These are phyloP conservation scores for Zeuzera pyrina DNA, from an alignment of 2,888 invertebrate genomes.

Conservation along the genomic window DNA sequence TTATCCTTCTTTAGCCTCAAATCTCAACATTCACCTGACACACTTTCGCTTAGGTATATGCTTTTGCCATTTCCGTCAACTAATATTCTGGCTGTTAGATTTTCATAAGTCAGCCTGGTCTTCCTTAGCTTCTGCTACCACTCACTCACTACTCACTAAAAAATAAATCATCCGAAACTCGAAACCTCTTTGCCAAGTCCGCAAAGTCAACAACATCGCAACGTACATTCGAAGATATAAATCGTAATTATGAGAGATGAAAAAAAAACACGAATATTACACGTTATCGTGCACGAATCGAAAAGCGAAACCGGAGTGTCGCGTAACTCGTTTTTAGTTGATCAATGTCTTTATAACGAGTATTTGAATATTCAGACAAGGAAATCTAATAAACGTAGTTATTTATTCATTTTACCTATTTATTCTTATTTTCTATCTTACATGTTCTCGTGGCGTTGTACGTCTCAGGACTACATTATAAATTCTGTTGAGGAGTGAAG, in stretches of 20 bases:
- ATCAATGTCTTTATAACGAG: constrained; percentile 44
- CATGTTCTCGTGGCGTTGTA: constrained; percentile 33
- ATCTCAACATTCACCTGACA: no score
- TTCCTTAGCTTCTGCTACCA: no score
- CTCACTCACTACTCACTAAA: constrained; percentile 5
- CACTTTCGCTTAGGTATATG: no score
- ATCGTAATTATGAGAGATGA: constrained; percentile 37
- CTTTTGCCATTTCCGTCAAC: no score
- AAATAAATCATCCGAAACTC: constrained; percentile 24
- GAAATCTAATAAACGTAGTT: constrained; percentile 20
- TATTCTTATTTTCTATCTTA: constrained; percentile 44
- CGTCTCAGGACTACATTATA: constrained; percentile 32
- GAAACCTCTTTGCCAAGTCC: constrained; percentile 15
- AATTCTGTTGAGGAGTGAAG: constrained; percentile 28
- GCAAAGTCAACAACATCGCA: constrained; percentile 22
- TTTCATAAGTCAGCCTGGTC: no score
- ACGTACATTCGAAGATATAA: constrained; percentile 28
- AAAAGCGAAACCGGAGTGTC: constrained; percentile 26
- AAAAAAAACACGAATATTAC: constrained; percentile 22
- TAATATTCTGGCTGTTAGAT: no score
- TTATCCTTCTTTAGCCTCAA: no score
- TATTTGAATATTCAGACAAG: constrained; percentile 28
- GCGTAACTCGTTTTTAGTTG: constrained; percentile 29
- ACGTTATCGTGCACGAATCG: constrained; percentile 29
- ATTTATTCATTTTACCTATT: constrained; percentile 32